A percentile compares a stretch with the other conserved stretches of the same genome.
These are phyloP conservation scores for Ypsolopha sequella DNA, from an alignment of 2,888 invertebrate genomes.

Conservation along the genomic window DNA sequence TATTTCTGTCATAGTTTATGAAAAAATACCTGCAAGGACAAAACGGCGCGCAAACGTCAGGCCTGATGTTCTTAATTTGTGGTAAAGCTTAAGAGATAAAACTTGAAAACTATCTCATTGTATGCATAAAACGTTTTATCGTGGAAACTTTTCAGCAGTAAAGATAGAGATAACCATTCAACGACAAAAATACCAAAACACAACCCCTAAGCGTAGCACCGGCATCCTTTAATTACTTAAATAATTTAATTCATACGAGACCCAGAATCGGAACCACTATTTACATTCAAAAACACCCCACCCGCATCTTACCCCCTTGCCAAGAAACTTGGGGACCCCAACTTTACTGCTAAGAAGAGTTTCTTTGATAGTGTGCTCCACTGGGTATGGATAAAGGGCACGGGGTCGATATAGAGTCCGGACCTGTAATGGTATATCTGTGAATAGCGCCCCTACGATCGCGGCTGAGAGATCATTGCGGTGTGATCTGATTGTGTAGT, in stretches of 20 bases:
- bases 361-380: constrained; percentile 70
- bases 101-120: too few relatives aligned
- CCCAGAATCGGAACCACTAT: constrained; percentile 47
- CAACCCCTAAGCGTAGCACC: constrained; percentile 16
- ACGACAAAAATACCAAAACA: constrained; percentile 1
- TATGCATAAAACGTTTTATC: not conserved
- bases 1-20: too few relatives aligned
- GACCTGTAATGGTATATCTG: constrained; percentile 71
- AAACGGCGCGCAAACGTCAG: too few relatives aligned
- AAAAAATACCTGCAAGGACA: too few relatives aligned
- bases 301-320: constrained; percentile 65
- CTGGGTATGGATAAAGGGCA: constrained; percentile 62
- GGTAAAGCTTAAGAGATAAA: too few relatives aligned
- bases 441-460: constrained; percentile 49
- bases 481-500: constrained; percentile 33
- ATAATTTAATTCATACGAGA: constrained; percentile 64
- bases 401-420: constrained; percentile 61
- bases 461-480: constrained; percentile 40
- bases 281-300: constrained; percentile 66
- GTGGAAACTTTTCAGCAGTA: too few relatives aligned
- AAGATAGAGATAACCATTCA: not conserved
- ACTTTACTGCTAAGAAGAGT: constrained; percentile 65
- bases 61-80: too few relatives aligned
- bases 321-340: constrained; percentile 61
- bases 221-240: constrained; percentile 66